Evolutionary conservation across 2,113 vertebrate species (phyloP), one percentile per base, ranked within the genome.

Genomic region (Osmerus mordax): DNA sequence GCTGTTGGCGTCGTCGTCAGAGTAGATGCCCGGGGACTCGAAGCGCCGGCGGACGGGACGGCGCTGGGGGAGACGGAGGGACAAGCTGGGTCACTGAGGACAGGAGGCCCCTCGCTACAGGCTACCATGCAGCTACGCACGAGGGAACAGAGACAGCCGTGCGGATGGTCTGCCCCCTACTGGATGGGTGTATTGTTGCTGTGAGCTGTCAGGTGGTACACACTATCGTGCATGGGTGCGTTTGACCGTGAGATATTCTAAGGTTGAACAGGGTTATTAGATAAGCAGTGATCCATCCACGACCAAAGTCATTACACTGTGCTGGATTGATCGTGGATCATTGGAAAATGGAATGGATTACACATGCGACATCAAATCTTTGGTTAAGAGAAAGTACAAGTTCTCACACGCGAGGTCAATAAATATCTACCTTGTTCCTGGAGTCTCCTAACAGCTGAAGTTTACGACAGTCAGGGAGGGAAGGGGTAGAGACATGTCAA

Each of bases 381-480:
- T n/a, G 41, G 28, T 23, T n/a, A 63, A 59, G 54, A 68, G 14
- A 12, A 59, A 0, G 61, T 3, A 8, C 56, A 25, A 21, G 53
- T 16, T 16, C 1, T 54, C 18, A 25, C 11, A 25, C 65, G 11
- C 41, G 51, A 52, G 62, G 29, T 36, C 11, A 7, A 3, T 4
- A 54, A 25, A 53, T 7, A 7, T 67, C 65, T 95, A 97, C 95
- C 96, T 97, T 96, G 89, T 87, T 96, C 93, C 96, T 94, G 77
- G 94, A 95, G 93, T 97, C 96, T 93, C 95, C 96, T 92, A 97
- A 94, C 79, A 97, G 94, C 96, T 97, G 96, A 90, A 90, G 91
- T 93, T 88, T 87, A 83, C 87, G 88, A 65, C 18, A 78, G 75
- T 59, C 61, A 64, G 55, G 70, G 47, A 78, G 29, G 73, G 59